Evolutionary conservation across 2,797 vertebrate species (phyloP).

Genomic region (Myotis daubentonii): DNA sequence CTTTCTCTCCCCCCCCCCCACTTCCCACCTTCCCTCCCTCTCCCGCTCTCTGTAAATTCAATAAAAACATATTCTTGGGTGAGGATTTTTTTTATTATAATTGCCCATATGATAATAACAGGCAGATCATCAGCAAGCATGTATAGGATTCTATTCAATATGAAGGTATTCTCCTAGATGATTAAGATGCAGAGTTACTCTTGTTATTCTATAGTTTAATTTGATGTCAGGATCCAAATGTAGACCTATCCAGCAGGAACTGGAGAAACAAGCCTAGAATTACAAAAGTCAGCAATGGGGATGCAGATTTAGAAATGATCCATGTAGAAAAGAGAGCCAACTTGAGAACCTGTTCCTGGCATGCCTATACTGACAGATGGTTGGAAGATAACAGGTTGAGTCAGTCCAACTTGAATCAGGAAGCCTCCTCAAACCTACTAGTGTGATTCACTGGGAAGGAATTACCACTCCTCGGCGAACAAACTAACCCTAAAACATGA

Average conservation of each 20-base stretch:
- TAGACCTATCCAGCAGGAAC: background rate
- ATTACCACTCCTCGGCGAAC: conserved; percentile 67
- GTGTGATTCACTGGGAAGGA: conserved; percentile 64
- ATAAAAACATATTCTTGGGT: background rate
- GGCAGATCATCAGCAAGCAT: background rate
- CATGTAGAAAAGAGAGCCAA: background rate
- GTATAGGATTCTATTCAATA: background rate
- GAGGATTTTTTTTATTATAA: background rate
- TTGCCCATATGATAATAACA: background rate
- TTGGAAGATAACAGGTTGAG: background rate
- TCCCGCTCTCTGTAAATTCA: background rate
- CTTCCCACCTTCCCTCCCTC: background rate
- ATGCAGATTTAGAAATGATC: conserved; percentile 13
- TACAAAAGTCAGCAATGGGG: conserved; percentile 46
- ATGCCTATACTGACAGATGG: background rate
- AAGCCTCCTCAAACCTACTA: conserved; percentile 32
- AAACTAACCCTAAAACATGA: conserved; percentile 47
- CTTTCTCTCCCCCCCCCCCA: too few species aligned
- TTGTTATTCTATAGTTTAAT: background rate
- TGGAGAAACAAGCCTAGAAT: background rate
- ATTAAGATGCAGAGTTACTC: background rate
- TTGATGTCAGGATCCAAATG: conserved; percentile 23
- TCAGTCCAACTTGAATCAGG: background rate
- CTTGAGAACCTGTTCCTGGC: background rate
- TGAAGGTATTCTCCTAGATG: background rate